These are phyloP conservation scores for Hydropotes inermis DNA, from an alignment of 2,113 vertebrate genomes.

Conservation along the genomic window DNA sequence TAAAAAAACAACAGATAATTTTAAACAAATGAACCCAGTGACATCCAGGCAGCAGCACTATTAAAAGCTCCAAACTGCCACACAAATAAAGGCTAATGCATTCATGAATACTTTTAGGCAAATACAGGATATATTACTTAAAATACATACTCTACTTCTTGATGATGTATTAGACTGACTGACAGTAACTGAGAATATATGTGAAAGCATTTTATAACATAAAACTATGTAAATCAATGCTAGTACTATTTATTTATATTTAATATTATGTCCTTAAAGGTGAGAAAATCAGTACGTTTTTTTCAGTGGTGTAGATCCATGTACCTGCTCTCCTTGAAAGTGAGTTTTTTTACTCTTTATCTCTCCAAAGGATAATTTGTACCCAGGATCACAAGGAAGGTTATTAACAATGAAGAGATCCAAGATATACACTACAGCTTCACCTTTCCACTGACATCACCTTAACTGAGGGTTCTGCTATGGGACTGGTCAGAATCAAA, in stretches of 20 bases:
- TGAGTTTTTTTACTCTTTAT: background rate
- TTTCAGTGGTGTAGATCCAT: background rate
- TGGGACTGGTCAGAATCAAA: background rate
- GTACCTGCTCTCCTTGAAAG: background rate
- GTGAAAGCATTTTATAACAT: background rate
- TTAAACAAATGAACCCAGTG: background rate
- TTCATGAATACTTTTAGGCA: background rate
- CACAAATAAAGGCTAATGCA: background rate
- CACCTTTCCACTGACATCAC: background rate
- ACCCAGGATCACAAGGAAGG: background rate
- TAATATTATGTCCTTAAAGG: background rate
- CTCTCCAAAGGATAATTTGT: background rate
- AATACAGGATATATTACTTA: background rate
- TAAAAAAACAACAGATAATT: background rate
- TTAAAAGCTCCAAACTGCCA: background rate
- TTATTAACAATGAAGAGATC: background rate
- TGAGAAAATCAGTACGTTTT: background rate
- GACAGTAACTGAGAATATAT: background rate
- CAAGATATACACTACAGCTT: background rate
- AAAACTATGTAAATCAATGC: background rate
- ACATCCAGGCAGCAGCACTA: background rate
- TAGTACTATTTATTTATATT: background rate
- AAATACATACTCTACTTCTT: background rate
- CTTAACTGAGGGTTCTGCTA: background rate
- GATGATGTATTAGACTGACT: background rate